Conservation (phyloP, 1,140 invertebrate genomes). For the Araneus ventricosus region DNA sequence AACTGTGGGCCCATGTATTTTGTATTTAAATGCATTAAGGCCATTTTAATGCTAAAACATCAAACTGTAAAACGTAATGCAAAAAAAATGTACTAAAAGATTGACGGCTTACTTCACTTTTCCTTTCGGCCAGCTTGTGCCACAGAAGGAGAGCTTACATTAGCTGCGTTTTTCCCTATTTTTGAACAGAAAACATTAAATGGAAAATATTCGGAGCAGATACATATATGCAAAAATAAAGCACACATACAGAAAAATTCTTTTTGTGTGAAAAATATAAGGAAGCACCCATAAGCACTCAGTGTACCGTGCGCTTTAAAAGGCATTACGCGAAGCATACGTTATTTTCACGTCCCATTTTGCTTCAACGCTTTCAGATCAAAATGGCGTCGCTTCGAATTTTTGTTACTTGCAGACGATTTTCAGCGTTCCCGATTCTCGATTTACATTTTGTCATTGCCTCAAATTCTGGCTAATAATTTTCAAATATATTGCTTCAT, state of each 20-base stretch:
- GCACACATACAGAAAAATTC: not conserved
- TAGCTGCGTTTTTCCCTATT: slow-evolving; percentile 38
- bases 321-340: slow-evolving; percentile 69
- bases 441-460: not conserved
- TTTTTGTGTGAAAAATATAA: slow-evolving; percentile 47
- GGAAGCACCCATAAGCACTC: slow-evolving; percentile 62
- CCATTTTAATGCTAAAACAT: no score
- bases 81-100: no score
- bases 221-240: slow-evolving; percentile 72
- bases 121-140: not conserved
- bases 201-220: slow-evolving; percentile 66
- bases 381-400: slow-evolving; percentile 64
- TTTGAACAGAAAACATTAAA: slow-evolving; percentile 54
- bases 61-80: no score
- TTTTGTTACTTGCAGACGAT: slow-evolving; percentile 45
- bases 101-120: slow-evolving; percentile 4
- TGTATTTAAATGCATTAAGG: no score
- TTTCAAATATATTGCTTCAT: not conserved
- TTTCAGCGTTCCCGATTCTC: not conserved
- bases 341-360: slow-evolving; percentile 69
- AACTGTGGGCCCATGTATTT: no score
- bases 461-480: not conserved
- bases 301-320: slow-evolving; percentile 64
- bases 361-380: slow-evolving; percentile 21
- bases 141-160: slow-evolving; percentile 33